Conservation (phyloP, 2,113 vertebrate genomes). For the Hippocampus guttulatus region DNA sequence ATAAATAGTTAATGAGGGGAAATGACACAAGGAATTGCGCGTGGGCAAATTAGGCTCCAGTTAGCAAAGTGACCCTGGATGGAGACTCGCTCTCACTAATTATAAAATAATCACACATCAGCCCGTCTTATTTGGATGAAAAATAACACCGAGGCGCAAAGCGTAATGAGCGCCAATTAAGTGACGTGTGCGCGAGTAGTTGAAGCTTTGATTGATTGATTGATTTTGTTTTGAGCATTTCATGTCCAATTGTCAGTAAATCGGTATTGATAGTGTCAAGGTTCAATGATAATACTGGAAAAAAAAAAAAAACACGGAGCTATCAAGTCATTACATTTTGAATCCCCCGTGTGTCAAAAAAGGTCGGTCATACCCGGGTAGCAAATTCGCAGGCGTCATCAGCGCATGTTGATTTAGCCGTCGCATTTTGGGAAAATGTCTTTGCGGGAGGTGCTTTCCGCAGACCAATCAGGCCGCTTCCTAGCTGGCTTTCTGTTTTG, state of each 20-base stretch:
- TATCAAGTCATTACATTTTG: too few species aligned
- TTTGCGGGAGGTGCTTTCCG: conserved; percentile 35
- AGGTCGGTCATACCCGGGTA: too few species aligned
- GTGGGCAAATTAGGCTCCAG: conserved; percentile 94
- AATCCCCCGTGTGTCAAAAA: background rate
- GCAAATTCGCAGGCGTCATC: too few species aligned
- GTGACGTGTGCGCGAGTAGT: background rate
- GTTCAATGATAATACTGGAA: background rate
- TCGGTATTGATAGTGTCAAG: background rate
- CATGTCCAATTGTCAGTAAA: background rate
- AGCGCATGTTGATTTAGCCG: conserved; percentile 53
- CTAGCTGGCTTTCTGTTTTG: conserved; percentile 67
- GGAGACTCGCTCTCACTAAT: conserved; percentile 81
- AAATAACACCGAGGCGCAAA: conserved; percentile 71
- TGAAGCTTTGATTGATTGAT: background rate
- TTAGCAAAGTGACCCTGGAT: conserved; percentile 88
- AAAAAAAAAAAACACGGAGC: background rate
- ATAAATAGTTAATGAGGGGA: conserved; percentile 99
- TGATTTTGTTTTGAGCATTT: background rate
- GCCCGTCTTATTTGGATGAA: conserved; percentile 79
- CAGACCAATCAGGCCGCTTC: conserved; percentile 65
- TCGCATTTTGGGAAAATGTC: conserved; percentile 62
- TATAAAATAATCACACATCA: conserved; percentile 75
- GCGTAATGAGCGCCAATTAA: conserved; percentile 87
- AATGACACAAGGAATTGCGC: conserved; percentile 96